phyloP scores from a whole-genome alignment of 2,113 vertebrate species.

The Isurus oxyrinchus region DNA sequence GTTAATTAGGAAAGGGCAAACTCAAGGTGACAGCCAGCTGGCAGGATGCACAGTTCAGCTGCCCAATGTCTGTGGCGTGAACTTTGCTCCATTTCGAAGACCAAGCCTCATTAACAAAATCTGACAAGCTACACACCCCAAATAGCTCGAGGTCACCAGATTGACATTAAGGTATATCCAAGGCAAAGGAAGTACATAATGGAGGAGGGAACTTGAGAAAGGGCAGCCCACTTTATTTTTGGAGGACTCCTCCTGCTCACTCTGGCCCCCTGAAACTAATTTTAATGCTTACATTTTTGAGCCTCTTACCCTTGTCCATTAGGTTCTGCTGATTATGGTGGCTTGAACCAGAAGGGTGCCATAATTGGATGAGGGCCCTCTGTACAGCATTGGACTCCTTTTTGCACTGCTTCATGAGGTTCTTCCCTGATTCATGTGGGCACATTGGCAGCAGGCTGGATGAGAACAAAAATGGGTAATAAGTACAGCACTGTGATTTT shows the following conservation, averaged over 20 bases:
- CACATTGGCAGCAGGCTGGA: neutral
- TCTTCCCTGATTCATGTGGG: neutral
- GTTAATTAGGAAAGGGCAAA: neutral
- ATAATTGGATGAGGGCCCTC: neutral
- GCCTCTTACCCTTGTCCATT: neutral
- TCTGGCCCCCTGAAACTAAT: neutral
- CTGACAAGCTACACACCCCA: neutral
- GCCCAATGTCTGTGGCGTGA: neutral
- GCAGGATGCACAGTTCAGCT: neutral
- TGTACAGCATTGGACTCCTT: neutral
- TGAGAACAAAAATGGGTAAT: neutral
- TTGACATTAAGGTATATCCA: neutral
- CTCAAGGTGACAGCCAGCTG: neutral
- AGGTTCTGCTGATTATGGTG: neutral
- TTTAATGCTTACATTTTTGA: neutral
- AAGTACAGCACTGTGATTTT: neutral
- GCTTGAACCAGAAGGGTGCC: too few species aligned
- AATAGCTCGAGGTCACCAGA: neutral
- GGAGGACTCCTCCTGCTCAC: neutral
- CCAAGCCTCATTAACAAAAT: neutral
- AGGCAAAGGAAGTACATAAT: neutral
- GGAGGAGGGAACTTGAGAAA: neutral
- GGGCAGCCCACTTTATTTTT: neutral
- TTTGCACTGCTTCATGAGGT: neutral
- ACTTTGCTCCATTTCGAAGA: neutral